Base-by-base conservation (phyloP, 2,888 invertebrate species). In the Erebia ligea region DNA sequence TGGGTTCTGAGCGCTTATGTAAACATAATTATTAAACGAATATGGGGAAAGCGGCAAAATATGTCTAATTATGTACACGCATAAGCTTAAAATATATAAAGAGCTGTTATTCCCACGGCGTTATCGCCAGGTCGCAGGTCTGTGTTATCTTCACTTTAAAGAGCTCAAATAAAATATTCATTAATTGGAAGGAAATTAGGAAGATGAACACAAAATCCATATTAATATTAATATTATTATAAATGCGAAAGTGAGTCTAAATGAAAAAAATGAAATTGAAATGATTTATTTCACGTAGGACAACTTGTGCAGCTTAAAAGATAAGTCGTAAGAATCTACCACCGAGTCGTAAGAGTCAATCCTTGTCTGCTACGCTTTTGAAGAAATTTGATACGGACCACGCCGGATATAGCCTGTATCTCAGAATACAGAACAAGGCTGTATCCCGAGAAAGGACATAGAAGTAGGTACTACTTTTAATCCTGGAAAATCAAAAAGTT, bases 71-170 rank as follows among this genome's bases (percentile, higher is more conserved):
- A 59, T 50, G n/a, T 59, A 21, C 17, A 52, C 45, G 42, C 58
- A 71, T 34, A 61, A 42, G 40, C 19, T 58, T n/a, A n/a, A 58
- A 58, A n/a, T 69, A 40, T 64, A 59, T 40, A 66, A n/a, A 68
- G 54, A 67, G 57, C 62, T 63, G 11, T 58, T 69, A 57, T 74
- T 74, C 74, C 74, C 74, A 74, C 74, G 74, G 63, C 67, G 59
- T 74, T 72, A 74, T 74, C 72, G 52, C n/a, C 10, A 59, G 68
- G 72, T 74, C 74, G 68, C 34, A 67, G 67, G 45, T 67, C 42
- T 25, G 58, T 15, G 45, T 45, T 45, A 48, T 57, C 45, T 8
- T 0, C 11, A 40, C 40, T 40, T 54, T 63, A 2, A 64, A 40
- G 64, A 54, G 40, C 17, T 34, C 34, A 19, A 34, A 64, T 54